Evolutionary conservation across 92 coral and sea anemone genomes (phyloP), one percentile per base, ranked within the genome.

Genomic region (Diadumene lineata): DNA sequence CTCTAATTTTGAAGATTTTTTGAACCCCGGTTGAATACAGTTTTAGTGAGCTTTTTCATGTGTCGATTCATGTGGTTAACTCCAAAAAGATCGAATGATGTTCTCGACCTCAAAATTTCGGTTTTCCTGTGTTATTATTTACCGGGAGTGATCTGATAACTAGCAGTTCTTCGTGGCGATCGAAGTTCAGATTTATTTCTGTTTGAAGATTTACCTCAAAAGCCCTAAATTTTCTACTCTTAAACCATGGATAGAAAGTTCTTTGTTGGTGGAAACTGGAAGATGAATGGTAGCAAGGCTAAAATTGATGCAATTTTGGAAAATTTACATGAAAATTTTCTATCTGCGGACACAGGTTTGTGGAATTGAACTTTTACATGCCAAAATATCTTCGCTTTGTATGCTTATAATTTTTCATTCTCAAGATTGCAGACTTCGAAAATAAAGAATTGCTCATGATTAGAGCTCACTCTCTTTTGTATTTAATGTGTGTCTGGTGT

Each of bases 181-280:
- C 48, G 48, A 38, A n/a, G n/a, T n/a, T 38, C 48, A 38, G 48
- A 38, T 6, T 38, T 13, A 13, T 38, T 38, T 38, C 48, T 4
- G 7, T 4, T 38, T 38, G 7, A 38, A 38, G 48, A 4, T 38
- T 38, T 38, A 13, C 48, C 6, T 38, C 48, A 38, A 38, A 38
- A 38, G 13, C 48, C 48, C 48, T 38, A 13, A 4, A 4, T 38
- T 38, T 38, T 4, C 13, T 38, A 53, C 60, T 38, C 48, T 16
- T 9, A 9, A 62, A 28, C 38, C 81, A 91, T 91, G 97, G 97
- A 82, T 16, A 79, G 99, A 48, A 96, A 77, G 48, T 96, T 96
- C 71, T 96, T 96, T 70, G 99, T 96, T 29, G 99, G 99, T 56
- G 99, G 99, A 26, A 96, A 96, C 92, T 96, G 99, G 99, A 96